Evolutionary conservation across 2,797 vertebrate genomes (phyloP), one percentile per base, ranked within the genome.

Genomic region (Neosilurus hyrtlii): DNA sequence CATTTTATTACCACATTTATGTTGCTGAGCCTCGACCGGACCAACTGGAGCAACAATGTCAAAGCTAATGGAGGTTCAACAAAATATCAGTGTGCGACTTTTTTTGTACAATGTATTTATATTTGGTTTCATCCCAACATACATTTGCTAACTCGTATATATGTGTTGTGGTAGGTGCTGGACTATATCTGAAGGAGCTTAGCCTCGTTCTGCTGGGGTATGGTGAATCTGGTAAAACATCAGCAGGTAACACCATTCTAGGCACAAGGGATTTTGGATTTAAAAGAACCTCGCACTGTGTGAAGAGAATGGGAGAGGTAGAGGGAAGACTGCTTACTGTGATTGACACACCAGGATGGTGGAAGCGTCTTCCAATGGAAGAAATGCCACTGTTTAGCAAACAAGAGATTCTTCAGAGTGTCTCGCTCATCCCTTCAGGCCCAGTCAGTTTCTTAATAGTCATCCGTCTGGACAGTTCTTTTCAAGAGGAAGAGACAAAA

Each of bases 321-420:
- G 84, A 62, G 37, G 85, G 84, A 56, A 76, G 72, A 62, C 24
- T n/a, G 30, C 63, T 88, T 49, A 87, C 63, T 62, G 82, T 89
- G 15, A 66, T 88, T 20, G 87, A 89, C 81, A 88, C 88, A 14
- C 88, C 87, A 49, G 88, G 87, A 54, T 89, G 88, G 88, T 86
- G 81, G 82, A 88, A 87, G 18, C 76, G 63, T 30, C 51, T 76
- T 49, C 76, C 87, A 37, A 66, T 82, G 59, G 84, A 86, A 30
- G 65, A 81, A 61, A 89, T 78, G 11, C 87, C 87, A 14, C 61
- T 43, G 68, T 24, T 61, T 18, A 77, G 26, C 59, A 87, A 84
- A 82, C 68, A 86, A 18, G 83, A 89, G 81, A 85, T 89, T n/a
- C 37, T 51, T 10, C 74, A 70, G n/a, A 79, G 77, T 71, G 56